Evolutionary conservation across 2,113 vertebrate genomes (phyloP).

Genomic region (Piprites chloris): DNA sequence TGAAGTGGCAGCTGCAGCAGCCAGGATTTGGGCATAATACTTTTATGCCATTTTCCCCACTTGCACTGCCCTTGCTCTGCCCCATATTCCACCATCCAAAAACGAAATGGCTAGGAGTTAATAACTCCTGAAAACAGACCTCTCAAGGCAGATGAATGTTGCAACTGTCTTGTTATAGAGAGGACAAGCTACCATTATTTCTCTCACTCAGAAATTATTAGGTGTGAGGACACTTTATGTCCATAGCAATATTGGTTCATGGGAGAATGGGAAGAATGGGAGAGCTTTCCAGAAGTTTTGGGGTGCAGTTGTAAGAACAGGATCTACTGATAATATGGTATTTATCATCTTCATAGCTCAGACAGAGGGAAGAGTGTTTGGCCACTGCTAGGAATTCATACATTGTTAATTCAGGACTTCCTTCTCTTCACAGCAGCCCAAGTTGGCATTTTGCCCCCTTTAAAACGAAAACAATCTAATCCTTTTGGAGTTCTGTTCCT

Average conservation of each 20-base stretch:
- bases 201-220: neutral
- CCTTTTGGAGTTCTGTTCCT: conserved; percentile 50
- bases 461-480: conserved; percentile 43
- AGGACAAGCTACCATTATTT: neutral
- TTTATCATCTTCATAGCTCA: neutral
- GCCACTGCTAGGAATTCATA: neutral
- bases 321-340: neutral
- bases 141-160: neutral
- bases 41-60: neutral
- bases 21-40: neutral
- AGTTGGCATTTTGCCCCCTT: conserved; percentile 36
- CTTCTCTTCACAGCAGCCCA: conserved; percentile 26
- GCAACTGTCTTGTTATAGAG: neutral
- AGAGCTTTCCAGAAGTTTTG: neutral
- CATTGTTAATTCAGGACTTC: conserved; percentile 27
- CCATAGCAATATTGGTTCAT: neutral
- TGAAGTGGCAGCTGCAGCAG: neutral
- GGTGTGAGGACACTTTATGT: neutral
- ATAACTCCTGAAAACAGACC: neutral
- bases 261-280: neutral
- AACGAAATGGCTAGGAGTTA: neutral
- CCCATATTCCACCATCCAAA: neutral
- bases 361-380: neutral
- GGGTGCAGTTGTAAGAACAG: neutral
- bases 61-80: neutral